A percentile compares a stretch with the other conserved stretches of the same genome.
These are phyloP conservation scores for Linurgus olivaceus DNA, from an alignment of 2,797 vertebrate genomes.

Conservation along the genomic window DNA sequence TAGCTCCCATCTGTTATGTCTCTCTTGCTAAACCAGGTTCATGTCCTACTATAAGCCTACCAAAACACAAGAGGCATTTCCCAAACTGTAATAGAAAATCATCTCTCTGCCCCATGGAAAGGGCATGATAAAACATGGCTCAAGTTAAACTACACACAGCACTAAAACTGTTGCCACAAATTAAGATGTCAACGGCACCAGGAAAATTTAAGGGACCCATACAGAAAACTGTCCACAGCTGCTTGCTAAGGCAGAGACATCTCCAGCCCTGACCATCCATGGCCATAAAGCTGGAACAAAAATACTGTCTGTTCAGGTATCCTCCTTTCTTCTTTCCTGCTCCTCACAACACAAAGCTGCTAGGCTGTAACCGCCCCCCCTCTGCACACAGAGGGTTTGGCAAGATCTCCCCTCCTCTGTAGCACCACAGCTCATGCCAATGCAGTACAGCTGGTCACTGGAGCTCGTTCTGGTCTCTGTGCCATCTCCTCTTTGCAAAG, in stretches of 20 bases:
- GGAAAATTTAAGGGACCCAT: not conserved
- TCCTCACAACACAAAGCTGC: not conserved
- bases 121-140: not conserved
- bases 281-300: not conserved
- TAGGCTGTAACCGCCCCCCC: accelerated
- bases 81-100: not conserved
- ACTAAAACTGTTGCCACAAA: not conserved
- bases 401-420: not conserved
- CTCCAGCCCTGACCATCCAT: not conserved
- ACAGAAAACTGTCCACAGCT: not conserved
- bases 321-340: not conserved
- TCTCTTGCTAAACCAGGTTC: not conserved
- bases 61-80: not conserved
- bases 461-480: not conserved
- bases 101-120: not conserved
- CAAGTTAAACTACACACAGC: not conserved
- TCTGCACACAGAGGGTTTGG: not conserved
- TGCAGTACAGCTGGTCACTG: not conserved
- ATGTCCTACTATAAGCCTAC: not conserved
- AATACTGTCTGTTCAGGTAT: not conserved
- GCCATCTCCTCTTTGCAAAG: not conserved
- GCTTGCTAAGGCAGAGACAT: not conserved
- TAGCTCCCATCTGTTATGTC: not conserved
- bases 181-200: not conserved
- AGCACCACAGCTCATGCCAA: accelerated